A percentile compares a stretch with the other conserved stretches of the same genome.
Conservation (phyloP, 2,113 vertebrate species). For the Ochotona curzoniae region DNA sequence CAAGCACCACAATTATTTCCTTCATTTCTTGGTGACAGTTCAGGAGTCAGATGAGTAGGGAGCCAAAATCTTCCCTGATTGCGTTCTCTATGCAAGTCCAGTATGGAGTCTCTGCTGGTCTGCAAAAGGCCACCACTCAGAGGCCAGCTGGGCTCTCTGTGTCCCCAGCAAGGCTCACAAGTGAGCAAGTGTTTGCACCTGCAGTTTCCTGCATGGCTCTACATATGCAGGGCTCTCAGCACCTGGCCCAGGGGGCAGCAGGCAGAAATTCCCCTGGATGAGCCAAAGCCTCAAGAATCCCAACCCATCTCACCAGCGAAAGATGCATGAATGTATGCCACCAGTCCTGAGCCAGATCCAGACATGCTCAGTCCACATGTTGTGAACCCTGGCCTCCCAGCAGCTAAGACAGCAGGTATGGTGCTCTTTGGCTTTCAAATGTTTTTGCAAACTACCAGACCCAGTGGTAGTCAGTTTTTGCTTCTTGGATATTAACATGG, state of each 20-base stretch:
- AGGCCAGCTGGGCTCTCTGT: background rate
- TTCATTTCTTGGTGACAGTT: background rate
- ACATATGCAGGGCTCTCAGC: background rate
- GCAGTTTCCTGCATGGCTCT: background rate
- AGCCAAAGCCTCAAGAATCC: background rate
- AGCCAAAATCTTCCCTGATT: background rate
- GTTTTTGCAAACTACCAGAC: background rate
- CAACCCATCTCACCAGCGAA: background rate
- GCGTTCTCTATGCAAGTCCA: background rate
- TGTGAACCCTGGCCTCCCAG: background rate
- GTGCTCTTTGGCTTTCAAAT: background rate
- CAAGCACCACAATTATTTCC: background rate
- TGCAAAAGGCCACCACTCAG: background rate
- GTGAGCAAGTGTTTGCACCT: background rate
- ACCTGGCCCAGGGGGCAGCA: background rate
- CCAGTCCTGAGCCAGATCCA: background rate
- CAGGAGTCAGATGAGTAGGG: background rate
- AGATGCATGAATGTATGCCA: background rate
- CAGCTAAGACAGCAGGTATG: background rate
- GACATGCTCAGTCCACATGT: fast-evolving
- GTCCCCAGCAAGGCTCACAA: background rate
- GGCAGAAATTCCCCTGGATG: too few species aligned
- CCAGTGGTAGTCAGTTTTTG: background rate
- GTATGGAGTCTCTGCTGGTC: background rate
- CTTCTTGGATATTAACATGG: background rate